Evolutionary conservation across 35 echinoderm and acorn worm genomes (phyloP), one percentile per base, ranked within the genome.

Genomic region (Apostichopus californicus): DNA sequence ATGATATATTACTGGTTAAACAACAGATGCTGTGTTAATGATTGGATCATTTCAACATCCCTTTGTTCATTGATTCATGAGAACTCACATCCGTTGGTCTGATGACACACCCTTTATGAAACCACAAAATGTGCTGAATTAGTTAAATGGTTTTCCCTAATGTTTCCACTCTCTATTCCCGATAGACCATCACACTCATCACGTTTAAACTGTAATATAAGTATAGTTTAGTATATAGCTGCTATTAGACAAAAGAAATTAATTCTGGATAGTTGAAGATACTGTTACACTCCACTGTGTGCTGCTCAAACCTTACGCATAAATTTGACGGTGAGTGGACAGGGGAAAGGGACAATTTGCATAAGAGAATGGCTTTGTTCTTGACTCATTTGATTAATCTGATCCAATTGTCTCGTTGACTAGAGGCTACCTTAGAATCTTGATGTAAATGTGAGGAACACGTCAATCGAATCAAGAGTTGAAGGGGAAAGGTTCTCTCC

Each of bases 31-130:
- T 75, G 15, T 75, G 21, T 7, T 20, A 75, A 20, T 75, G 71
- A 22, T 18, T 75, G 6, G 71, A 75, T 75, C 71, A 75, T 4
- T 75, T 75, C 71, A 75, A 75, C 71, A 75, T 17, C 71, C 20
- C 71, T 75, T 75, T 75, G 71, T 75, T 75, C 71, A 22, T 22
- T 75, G 71, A 75, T 18, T 75, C 71, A 75, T 75, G 13, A 75
- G 15, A 75, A 75, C 71, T 22, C 17, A 18, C 71, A 18, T 18
- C 71, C 3, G 7, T 75, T 21, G 34, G 34, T 46, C 34, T 61
- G 58, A 75, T 20, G 21, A 75, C 20, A 75, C 71, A 75, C 20
- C 71, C 17, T 75, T n/a, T 75, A 75, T 75, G 14, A 75, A 75
- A 75, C 71, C 71, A 75, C 17, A 75, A 20, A 22, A 75, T 20